These are phyloP conservation scores for Brassicogethes aeneus DNA, from an alignment of 2,888 invertebrate genomes.

Conservation along the genomic window DNA sequence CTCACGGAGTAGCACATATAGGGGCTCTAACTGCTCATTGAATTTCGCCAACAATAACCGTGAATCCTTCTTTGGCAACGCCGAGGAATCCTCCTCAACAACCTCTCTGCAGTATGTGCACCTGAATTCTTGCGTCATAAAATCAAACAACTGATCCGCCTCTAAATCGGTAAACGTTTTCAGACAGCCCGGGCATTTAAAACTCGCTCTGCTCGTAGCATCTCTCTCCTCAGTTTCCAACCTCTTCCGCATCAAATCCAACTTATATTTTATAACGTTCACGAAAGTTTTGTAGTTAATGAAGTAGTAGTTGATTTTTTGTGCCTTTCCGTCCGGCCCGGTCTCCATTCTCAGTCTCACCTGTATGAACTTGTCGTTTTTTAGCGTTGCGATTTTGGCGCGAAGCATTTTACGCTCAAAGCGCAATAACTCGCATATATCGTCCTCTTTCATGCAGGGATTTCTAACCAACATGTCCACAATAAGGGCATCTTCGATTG, in stretches of 20 bases:
- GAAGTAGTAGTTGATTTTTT: conserved; percentile 94
- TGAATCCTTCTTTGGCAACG: conserved; percentile 88
- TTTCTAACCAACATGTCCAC: conserved; percentile 93
- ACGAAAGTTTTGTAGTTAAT: conserved; percentile 97
- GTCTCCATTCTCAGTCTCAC: conserved; percentile 92
- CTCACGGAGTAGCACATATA: conserved; percentile 82
- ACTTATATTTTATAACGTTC: conserved; percentile 94
- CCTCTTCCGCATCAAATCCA: conserved; percentile 90
- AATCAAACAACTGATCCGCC: conserved; percentile 84
- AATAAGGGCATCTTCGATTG: conserved; percentile 87
- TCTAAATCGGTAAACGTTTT: conserved; percentile 95
- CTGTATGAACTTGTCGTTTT: conserved; percentile 90
- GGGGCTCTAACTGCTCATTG: conserved; percentile 87
- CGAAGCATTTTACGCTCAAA: conserved; percentile 92
- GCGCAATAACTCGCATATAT: conserved; percentile 80
- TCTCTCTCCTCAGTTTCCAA: conserved; percentile 94
- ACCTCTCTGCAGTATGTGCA: conserved; percentile 85
- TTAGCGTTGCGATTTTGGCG: conserved; percentile 74
- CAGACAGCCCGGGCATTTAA: conserved; percentile 82
- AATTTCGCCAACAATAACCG: conserved; percentile 82
- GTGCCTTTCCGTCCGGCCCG: conserved; percentile 86
- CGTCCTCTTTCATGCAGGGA: conserved; percentile 91
- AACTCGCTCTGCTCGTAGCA: conserved; percentile 90
- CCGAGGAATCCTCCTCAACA: conserved; percentile 91
- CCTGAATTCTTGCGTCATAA: conserved; percentile 73